phyloP scores from a whole-genome alignment of 2,888 invertebrate genomes.

The Nemotelus nigrinus region DNA sequence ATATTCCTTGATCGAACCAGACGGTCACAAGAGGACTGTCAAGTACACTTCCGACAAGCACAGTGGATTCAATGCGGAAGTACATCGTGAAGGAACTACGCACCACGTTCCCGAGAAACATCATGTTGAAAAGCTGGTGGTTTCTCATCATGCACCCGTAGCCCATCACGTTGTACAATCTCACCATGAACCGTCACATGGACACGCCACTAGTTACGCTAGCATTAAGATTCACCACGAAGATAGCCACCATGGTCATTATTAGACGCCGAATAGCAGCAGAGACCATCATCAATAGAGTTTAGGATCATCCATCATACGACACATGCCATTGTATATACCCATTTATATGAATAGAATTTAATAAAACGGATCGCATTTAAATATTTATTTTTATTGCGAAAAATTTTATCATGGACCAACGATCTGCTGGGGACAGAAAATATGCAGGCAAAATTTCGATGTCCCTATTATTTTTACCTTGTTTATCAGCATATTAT shows the following conservation, averaged over 20 bases:
- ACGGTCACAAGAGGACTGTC: slow-evolving; percentile 63
- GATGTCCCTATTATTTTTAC: too few species aligned
- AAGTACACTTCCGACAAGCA: slow-evolving; percentile 63
- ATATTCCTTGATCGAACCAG: slow-evolving; percentile 63
- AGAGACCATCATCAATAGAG: not conserved
- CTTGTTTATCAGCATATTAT: too few species aligned
- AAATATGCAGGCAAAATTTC: too few species aligned
- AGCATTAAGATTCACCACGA: slow-evolving; percentile 15
- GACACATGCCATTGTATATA: slow-evolving; percentile 17
- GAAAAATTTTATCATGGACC: not conserved
- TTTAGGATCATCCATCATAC: not conserved
- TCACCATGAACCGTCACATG: slow-evolving; percentile 60
- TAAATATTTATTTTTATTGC: not conserved
- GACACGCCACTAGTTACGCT: slow-evolving; percentile 34
- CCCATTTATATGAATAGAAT: slow-evolving; percentile 1
- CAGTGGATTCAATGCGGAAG: slow-evolving; percentile 62
- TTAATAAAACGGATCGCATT: too few species aligned
- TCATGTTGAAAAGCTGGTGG: not conserved
- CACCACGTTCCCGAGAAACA: slow-evolving; percentile 1
- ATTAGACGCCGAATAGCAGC: not conserved
- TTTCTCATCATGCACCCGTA: not conserved
- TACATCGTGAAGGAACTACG: slow-evolving; percentile 55
- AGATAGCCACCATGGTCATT: not conserved
- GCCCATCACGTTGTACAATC: slow-evolving; percentile 20
- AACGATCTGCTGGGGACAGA: slow-evolving; percentile 5